Percentiles rank a stretch among this genome's conserved stretches.
phyloP scores from a whole-genome alignment of 2,888 invertebrate genomes.

The Xylocampa areola region DNA sequence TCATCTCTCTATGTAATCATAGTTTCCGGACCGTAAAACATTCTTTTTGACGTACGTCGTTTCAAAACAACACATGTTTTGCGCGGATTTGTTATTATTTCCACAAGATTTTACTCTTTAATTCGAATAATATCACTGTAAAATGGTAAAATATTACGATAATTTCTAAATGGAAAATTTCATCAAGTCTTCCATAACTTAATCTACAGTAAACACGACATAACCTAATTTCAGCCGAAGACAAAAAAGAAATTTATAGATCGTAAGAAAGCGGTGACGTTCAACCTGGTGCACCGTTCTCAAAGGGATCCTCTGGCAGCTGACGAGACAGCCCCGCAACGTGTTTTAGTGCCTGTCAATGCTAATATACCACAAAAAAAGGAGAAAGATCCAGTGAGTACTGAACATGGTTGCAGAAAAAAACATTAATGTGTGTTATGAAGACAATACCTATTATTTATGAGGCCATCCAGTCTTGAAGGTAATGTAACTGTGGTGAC shows the following conservation, averaged over 20 bases:
- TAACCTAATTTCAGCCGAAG: constrained; percentile 88
- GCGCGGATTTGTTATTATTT: constrained; percentile 48
- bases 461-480: neutral
- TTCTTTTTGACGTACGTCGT: constrained; percentile 59
- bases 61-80: constrained; percentile 82
- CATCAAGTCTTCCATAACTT: neutral
- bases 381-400: constrained; percentile 82
- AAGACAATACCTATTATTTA: no score
- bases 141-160: constrained; percentile 68
- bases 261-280: constrained; percentile 97
- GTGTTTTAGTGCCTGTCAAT: constrained; percentile 93
- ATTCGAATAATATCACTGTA: constrained; percentile 29
- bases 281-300: constrained; percentile 97
- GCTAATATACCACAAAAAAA: constrained; percentile 80
- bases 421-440: no score
- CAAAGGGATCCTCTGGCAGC: constrained; percentile 97
- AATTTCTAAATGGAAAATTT: neutral
- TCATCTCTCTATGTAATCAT: neutral
- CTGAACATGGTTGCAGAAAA: neutral
- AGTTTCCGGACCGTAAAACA: neutral
- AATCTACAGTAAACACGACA: constrained; percentile 18
- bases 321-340: constrained; percentile 96
- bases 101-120: constrained; percentile 9
- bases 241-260: constrained; percentile 96
- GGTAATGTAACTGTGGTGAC: neutral